Conservation (phyloP, 2,797 vertebrate species). For the Perodicticus potto region DNA sequence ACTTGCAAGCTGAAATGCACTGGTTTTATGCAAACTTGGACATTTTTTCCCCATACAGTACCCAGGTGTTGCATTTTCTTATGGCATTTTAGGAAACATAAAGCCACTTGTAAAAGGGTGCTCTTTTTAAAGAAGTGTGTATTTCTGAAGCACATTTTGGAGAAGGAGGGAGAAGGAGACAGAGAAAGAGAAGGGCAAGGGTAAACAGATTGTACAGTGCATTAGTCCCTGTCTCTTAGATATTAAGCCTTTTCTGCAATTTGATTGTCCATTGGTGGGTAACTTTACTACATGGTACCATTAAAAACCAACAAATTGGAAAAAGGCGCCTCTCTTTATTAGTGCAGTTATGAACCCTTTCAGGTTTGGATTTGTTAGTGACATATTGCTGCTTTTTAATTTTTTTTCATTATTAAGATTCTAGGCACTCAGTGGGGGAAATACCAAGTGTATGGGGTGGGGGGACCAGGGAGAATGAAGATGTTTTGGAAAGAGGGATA, state of each 20-base stretch:
- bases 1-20: constrained; percentile 92
- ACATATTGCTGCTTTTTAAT: constrained; percentile 82
- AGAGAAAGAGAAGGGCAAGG: not conserved
- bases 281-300: constrained; percentile 78
- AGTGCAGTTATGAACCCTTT: constrained; percentile 86
- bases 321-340: constrained; percentile 6
- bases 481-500: constrained; percentile 64
- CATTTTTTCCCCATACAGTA: constrained; percentile 77
- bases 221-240: constrained; percentile 86
- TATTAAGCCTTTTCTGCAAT: constrained; percentile 73
- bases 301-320: constrained; percentile 22
- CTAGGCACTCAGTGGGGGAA: constrained; percentile 87
- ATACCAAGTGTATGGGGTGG: constrained; percentile 43
- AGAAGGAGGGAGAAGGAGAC: constrained; percentile 64
- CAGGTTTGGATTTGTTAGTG: constrained; percentile 83
- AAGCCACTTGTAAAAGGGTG: constrained; percentile 86
- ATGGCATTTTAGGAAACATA: constrained; percentile 86
- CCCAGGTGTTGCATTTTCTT: constrained; percentile 86
- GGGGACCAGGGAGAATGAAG: not conserved
- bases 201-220: constrained; percentile 86
- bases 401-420: constrained; percentile 83
- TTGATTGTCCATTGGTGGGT: constrained; percentile 87
- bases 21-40: constrained; percentile 85
- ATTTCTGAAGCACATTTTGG: constrained; percentile 90
- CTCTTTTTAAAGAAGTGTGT: constrained; percentile 85